Percentiles rank a stretch among this genome's conserved stretches.
Conservation (phyloP, 2,113 vertebrate species). For the Poeciliopsis prolifica region DNA sequence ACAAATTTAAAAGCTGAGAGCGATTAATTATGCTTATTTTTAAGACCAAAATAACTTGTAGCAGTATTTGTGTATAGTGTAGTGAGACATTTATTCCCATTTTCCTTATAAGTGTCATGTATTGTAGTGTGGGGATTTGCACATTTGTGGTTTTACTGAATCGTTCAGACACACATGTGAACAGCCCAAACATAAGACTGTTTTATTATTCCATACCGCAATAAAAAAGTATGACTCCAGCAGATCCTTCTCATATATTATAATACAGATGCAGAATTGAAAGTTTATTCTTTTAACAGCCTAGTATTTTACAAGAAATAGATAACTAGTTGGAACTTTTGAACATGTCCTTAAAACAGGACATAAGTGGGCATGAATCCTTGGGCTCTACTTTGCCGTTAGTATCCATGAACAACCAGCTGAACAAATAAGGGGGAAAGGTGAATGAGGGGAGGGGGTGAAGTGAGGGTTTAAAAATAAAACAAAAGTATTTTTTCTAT, state of each 20-base stretch:
- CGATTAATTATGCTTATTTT: not conserved
- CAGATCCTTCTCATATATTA: constrained; percentile 82
- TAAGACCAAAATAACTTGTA: not conserved
- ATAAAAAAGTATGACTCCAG: constrained; percentile 83
- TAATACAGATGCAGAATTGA: constrained; percentile 87
- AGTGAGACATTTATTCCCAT: not conserved
- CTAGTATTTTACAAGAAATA: constrained; percentile 87
- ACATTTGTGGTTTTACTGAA: constrained; percentile 8
- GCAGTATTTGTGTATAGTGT: no score
- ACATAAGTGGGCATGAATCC: constrained; percentile 78
- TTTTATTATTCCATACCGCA: constrained; percentile 77
- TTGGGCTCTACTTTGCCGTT: constrained; percentile 70
- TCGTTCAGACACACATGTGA: constrained; percentile 59
- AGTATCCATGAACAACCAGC: constrained; percentile 76
- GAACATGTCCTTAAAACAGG: constrained; percentile 87
- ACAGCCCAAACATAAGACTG: constrained; percentile 77
- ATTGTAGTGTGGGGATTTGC: not conserved
- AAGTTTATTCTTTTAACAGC: constrained; percentile 86
- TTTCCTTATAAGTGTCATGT: not conserved
- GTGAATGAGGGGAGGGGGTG: not conserved
- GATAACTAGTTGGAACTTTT: constrained; percentile 84
- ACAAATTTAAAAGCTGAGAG: not conserved
- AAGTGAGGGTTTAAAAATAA: constrained; percentile 76
- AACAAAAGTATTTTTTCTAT: constrained; percentile 65
- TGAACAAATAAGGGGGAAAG: constrained; percentile 34